These are phyloP conservation scores for Oscheius sp. DNA, from an alignment of 2,888 invertebrate genomes.

Conservation along the genomic window DNA sequence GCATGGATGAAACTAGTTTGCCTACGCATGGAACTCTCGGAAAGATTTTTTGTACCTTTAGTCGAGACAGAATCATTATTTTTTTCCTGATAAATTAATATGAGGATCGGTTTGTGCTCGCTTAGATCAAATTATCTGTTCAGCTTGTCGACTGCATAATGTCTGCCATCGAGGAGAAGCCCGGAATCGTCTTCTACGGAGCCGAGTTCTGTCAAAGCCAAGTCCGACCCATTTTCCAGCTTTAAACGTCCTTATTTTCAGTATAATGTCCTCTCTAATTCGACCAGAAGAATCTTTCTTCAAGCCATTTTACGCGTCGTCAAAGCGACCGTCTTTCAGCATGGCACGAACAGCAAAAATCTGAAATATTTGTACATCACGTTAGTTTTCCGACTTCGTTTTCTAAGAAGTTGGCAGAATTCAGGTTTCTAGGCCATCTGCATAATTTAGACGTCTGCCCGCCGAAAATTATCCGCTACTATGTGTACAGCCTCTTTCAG, in stretches of 20 bases:
- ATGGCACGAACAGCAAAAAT: background rate
- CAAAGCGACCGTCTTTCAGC: background rate
- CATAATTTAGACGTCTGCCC: background rate
- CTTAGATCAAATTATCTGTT: background rate
- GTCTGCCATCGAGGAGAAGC: background rate
- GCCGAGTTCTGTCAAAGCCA: slow-evolving; percentile 4
- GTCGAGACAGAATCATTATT: too few species aligned
- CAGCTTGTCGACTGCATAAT: slow-evolving; percentile 1
- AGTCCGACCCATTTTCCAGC: background rate
- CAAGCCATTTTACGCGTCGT: slow-evolving; percentile 6
- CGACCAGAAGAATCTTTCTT: background rate
- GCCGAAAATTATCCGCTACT: slow-evolving; percentile 1
- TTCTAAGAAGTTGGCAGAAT: background rate
- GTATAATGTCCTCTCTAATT: background rate
- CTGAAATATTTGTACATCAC: slow-evolving; percentile 2
- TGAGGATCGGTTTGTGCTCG: too few species aligned
- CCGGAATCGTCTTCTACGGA: slow-evolving; percentile 1
- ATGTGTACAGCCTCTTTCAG: slow-evolving; percentile 5
- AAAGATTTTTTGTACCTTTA: too few species aligned
- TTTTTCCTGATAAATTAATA: too few species aligned
- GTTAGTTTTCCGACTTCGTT: background rate
- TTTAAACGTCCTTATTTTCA: background rate
- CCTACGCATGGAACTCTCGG: too few species aligned
- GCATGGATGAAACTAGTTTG: too few species aligned
- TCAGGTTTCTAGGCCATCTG: slow-evolving; percentile 1